Base-by-base conservation (phyloP, 2,113 vertebrate species). In the Cottus gobio region DNA sequence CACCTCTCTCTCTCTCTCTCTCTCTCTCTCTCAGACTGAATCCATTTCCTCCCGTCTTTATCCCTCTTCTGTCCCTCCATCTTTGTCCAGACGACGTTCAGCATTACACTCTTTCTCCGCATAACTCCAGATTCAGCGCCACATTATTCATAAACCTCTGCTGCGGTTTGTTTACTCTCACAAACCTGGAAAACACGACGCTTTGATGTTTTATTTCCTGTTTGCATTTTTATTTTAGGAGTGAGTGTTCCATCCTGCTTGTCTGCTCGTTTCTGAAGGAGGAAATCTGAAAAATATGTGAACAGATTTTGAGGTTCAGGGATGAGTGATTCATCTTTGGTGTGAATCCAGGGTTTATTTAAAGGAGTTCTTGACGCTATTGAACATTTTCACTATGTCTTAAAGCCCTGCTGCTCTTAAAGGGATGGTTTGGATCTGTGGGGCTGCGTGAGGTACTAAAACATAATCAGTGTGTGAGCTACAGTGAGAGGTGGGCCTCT, bases 161-260 rank as follows among this genome's bases (percentile, higher is more conserved):
- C 46, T 6, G n/a, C n/a, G 26, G 31, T 28, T 42, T 73, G 37
- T 64, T 48, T 42, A 20, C 30, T 57, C 24, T 18, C 70, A 63
- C 12, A 65, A 65, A 70, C 48, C 75, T 84, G 70, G 10, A 70
- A 64, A 60, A 46, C 39, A 11, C 1, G 0, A 58, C 0, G 30
- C 58, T 79, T 75, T 84, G 71, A 79, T 79, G 80, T 54, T 52
- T 26, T 9, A 31, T 31, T 31, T 4, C 3, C 44, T 61, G 9
- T 36, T 34, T 36, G 13, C 22, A 54, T 74, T 42, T 67, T 50
- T 39, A 12, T 12, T 48, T 3, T 6, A 2, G 54, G 34, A n/a
- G 18, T 13, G 0, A 26, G 62, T n/a, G 36, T 31, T 57, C 30
- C 24, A 46, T 22, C 46, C 46, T n/a, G 48, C 42, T 2, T 48